Evolutionary conservation across 2,888 invertebrate genomes (phyloP).

Genomic region (Eristalis intricaria): DNA sequence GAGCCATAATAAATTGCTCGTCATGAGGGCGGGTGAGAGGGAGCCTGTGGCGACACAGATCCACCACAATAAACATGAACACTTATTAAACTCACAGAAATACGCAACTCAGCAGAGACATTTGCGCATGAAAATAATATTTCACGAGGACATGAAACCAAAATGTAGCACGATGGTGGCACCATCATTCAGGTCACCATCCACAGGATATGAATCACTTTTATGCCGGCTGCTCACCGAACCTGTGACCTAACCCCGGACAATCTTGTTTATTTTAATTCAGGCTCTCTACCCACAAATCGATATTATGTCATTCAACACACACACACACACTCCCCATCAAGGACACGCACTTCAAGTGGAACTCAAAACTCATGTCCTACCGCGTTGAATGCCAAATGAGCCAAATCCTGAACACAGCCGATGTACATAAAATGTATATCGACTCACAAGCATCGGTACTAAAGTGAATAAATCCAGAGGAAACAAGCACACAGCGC

Average conservation of each 20-base stretch:
- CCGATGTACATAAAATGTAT: background rate
- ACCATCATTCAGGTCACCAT: background rate
- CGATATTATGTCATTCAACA: conserved; percentile 5
- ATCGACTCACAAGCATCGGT: background rate
- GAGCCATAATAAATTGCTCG: background rate
- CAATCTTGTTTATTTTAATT: background rate
- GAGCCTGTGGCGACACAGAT: background rate
- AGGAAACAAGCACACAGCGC: background rate
- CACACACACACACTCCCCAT: too few species aligned
- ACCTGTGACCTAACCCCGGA: background rate
- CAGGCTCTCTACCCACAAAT: background rate
- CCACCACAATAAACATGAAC: background rate
- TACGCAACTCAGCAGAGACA: background rate
- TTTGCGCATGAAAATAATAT: background rate
- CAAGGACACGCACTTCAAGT: conserved; percentile 4
- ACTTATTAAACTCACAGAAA: background rate
- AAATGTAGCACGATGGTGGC: background rate
- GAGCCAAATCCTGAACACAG: background rate
- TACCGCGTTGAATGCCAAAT: conserved; percentile 9
- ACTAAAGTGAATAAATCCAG: conserved; percentile 7
- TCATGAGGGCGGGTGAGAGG: background rate
- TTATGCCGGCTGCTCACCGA: background rate
- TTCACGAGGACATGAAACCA: background rate
- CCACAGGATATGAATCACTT: background rate
- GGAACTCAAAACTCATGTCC: conserved; percentile 2